Base-by-base conservation (phyloP, 2,888 invertebrate genomes). In the Drosophila mulleri region DNA sequence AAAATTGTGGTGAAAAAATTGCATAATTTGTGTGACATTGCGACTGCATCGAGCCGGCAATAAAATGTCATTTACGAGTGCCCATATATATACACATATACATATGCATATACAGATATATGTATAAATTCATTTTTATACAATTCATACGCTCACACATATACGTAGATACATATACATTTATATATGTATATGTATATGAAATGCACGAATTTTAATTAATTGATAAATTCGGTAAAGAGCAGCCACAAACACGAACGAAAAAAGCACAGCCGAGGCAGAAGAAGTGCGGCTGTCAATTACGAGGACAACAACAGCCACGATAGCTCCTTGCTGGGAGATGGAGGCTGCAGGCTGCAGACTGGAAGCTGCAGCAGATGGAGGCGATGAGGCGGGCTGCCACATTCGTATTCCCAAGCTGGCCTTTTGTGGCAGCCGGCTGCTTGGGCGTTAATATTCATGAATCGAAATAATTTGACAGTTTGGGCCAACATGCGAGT, bases 121-220 rank as follows among this genome's bases (percentile, higher is more conserved):
- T 48, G 26, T 26, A 47, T 59, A 4, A 48, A 70, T 70, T 67
- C 26, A 70, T 67, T 67, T 67, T 70, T 70, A 48, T 67, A 50
- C 37, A 71, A 47, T 47, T 26, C 72, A 59, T n/a, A 23, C 45
- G 2, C 20, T 2, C 61, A 16, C 26, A 11, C 3, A 32, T 3
- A 63, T 48, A 54, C 45, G n/a, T n/a, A n/a, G n/a, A n/a, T n/a
- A n/a, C n/a, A 53, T 54, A 73, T 68, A 75, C 62, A 78, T 67
- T 39, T 60, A 70, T 63, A 57, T 67, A 67, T 75, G 61, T 71
- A 50, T 47, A 69, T 71, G 75, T 71, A 71, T 76, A 83, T 77
- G 84, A 76, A 90, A 90, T 87, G 88, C 87, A 85, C 90, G 90
- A 86, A 90, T 87, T 90, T 87, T 90, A 87, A 87, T 87, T 87